phyloP scores from a whole-genome alignment of 2,113 vertebrate genomes.

The Scytalopus superciliaris region DNA sequence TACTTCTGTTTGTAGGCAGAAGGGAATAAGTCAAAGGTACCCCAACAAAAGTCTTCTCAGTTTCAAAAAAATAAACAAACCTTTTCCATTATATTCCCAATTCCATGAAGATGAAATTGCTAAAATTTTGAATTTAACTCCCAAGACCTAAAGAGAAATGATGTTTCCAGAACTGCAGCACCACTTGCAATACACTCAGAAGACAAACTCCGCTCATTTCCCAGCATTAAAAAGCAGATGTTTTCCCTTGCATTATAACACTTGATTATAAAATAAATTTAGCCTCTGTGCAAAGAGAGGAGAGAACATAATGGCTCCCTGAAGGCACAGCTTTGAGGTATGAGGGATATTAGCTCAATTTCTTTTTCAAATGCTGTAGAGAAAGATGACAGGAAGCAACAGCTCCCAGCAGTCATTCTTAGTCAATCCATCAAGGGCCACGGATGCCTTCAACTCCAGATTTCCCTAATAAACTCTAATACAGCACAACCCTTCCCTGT shows the following conservation, averaged over 20 bases:
- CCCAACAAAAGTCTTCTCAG: background rate
- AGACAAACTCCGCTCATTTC: conserved; percentile 25
- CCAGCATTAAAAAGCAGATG: background rate
- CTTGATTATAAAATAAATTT: conserved; percentile 31
- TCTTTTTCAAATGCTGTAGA: background rate
- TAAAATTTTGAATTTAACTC: background rate
- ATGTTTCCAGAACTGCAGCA: background rate
- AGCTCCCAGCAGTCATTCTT: conserved; percentile 27
- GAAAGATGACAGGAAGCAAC: background rate
- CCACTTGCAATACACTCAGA: background rate
- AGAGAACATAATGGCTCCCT: conserved; percentile 1
- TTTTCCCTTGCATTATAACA: conserved; percentile 21
- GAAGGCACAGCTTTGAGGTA: background rate
- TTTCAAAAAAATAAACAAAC: background rate
- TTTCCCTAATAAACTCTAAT: background rate
- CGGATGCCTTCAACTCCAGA: background rate
- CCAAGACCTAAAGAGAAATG: background rate
- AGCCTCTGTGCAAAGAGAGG: background rate
- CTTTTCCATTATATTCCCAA: background rate
- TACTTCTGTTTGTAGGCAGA: background rate
- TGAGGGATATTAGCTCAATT: conserved; percentile 2
- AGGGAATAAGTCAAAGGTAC: background rate
- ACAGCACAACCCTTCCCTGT: background rate
- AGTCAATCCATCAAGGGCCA: background rate
- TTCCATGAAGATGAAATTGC: background rate